These are phyloP conservation scores for Lysandra coridon DNA, from an alignment of 2,888 invertebrate species.

Conservation along the genomic window DNA sequence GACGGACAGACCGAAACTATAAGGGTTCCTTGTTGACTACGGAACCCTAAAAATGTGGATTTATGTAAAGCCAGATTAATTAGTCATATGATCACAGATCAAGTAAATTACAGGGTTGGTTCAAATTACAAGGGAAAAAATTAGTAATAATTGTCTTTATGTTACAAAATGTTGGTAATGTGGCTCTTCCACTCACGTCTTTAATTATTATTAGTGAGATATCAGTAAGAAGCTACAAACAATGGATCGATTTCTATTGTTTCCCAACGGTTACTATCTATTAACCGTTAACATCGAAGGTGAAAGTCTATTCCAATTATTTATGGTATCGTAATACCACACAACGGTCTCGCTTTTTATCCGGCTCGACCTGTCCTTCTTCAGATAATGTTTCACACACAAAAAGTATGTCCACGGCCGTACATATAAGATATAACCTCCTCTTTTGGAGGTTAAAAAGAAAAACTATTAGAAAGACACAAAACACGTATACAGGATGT, in stretches of 20 bases:
- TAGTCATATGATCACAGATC: too few species aligned
- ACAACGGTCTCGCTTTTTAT: background rate
- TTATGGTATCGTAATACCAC: slow-evolving; percentile 6
- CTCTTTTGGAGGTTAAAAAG: background rate
- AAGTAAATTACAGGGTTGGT: too few species aligned
- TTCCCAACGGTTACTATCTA: slow-evolving; percentile 6
- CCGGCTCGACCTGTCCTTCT: background rate
- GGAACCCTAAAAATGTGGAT: too few species aligned
- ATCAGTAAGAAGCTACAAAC: background rate
- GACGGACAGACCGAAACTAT: too few species aligned
- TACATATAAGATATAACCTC: background rate
- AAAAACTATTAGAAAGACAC: background rate
- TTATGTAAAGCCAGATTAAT: too few species aligned
- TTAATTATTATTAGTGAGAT: background rate
- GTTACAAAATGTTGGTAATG: too few species aligned
- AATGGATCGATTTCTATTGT: slow-evolving; percentile 25
- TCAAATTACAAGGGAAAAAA: too few species aligned
- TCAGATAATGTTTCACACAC: background rate
- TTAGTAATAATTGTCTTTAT: too few species aligned
- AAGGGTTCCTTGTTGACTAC: too few species aligned
- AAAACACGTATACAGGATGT: too few species aligned
- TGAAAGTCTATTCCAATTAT: slow-evolving; percentile 17
- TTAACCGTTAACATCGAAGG: slow-evolving; percentile 16
- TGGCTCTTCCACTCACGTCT: too few species aligned
- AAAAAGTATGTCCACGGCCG: background rate